These are phyloP conservation scores for Syrmaticus mikado DNA, from an alignment of 2,113 vertebrate species.

Conservation along the genomic window DNA sequence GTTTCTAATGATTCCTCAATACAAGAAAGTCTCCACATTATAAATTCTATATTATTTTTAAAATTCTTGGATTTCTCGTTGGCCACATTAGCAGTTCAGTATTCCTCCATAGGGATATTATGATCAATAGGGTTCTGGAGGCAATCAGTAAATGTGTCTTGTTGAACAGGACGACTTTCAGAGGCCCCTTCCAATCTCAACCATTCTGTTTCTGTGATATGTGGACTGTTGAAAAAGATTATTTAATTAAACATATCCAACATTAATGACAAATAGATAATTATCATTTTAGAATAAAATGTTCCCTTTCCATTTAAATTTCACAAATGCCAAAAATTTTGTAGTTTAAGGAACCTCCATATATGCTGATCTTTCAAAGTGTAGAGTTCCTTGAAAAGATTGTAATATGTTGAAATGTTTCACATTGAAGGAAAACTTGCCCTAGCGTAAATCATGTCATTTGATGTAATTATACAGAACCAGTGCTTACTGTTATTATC, in stretches of 20 bases:
- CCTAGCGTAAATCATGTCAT: constrained; percentile 31
- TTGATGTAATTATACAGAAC: constrained; percentile 53
- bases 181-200: not conserved
- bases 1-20: not conserved
- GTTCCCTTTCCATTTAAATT: not conserved
- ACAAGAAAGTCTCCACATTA: not conserved
- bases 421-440: not conserved
- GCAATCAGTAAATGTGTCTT: fast-evolving
- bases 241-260: not conserved
- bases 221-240: not conserved
- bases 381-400: not conserved
- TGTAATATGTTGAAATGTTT: not conserved
- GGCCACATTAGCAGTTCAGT: not conserved
- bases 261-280: not conserved
- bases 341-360: not conserved
- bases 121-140: not conserved
- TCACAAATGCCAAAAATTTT: not conserved
- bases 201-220: not conserved
- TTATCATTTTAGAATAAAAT: not conserved
- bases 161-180: not conserved
- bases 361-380: not conserved
- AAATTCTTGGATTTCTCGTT: not conserved
- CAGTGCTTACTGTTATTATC: constrained; percentile 25
- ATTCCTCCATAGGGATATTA: not conserved
- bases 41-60: not conserved